A percentile compares a stretch with the other conserved stretches of the same genome.
These are phyloP conservation scores for Tapera naevia DNA, from an alignment of 2,797 vertebrate species.

Conservation along the genomic window DNA sequence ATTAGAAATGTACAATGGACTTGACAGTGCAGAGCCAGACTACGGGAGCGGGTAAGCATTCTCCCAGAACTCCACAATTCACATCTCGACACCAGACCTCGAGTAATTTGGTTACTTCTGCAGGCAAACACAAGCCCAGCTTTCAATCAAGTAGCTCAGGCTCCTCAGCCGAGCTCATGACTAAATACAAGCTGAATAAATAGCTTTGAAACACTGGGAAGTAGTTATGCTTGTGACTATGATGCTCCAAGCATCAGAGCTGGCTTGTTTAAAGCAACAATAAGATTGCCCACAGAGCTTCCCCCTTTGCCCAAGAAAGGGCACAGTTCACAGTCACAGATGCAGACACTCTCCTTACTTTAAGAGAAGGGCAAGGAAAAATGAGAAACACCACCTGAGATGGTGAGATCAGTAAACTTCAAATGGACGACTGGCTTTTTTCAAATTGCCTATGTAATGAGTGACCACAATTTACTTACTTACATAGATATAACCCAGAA, in stretches of 20 bases:
- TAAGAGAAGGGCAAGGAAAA: neutral
- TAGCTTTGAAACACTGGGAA: neutral
- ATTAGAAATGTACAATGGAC: constrained; percentile 32
- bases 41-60: neutral
- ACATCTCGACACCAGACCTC: constrained; percentile 25
- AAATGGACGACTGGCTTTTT: neutral
- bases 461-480: neutral
- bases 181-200: neutral
- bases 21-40: constrained; percentile 40
- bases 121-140: neutral
- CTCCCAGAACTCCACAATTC: constrained; percentile 18
- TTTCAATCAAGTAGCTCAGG: neutral
- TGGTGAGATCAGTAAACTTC: neutral
- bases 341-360: neutral
- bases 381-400: neutral
- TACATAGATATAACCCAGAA: neutral
- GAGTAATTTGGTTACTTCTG: neutral
- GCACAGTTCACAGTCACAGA: neutral
- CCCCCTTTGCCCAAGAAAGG: neutral
- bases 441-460: neutral
- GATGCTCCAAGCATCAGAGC: neutral
- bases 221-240: neutral
- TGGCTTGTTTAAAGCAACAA: neutral
- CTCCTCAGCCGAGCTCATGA: neutral
- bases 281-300: neutral